A percentile compares a stretch with the other conserved stretches of the same genome.
Conservation (phyloP, 2,113 vertebrate genomes). For the Acrocephalus arundinaceus region DNA sequence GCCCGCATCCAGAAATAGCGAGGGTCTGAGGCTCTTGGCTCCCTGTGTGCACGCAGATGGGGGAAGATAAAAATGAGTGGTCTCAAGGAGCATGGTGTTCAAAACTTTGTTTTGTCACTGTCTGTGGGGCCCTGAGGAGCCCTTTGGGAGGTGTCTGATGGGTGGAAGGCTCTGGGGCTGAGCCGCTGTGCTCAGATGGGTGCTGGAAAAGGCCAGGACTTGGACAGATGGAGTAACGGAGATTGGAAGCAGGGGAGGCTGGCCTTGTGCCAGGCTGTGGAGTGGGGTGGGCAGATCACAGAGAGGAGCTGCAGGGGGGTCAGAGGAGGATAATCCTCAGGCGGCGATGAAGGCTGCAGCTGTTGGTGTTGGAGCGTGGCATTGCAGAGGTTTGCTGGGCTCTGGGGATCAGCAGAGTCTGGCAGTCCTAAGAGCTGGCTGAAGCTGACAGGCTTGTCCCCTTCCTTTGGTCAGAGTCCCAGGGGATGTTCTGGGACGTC, state of each 20-base stretch:
- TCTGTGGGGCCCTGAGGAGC: background rate
- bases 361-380: background rate
- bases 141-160: background rate
- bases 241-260: background rate
- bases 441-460: background rate
- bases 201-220: slow-evolving; percentile 26
- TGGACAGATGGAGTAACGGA: background rate
- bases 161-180: background rate
- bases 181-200: background rate
- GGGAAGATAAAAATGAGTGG: background rate
- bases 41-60: background rate
- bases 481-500: background rate
- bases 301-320: background rate
- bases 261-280: slow-evolving; percentile 3
- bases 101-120: background rate
- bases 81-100: background rate
- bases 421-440: background rate
- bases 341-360: background rate
- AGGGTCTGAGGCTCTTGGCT: background rate
- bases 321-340: slow-evolving; percentile 37
- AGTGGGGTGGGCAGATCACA: background rate
- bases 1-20: background rate
- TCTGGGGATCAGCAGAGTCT: background rate
- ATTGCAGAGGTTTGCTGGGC: background rate
- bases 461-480: background rate